These are phyloP conservation scores for Armadillidium nasatum DNA, from an alignment of 1,140 invertebrate species.

Conservation along the genomic window DNA sequence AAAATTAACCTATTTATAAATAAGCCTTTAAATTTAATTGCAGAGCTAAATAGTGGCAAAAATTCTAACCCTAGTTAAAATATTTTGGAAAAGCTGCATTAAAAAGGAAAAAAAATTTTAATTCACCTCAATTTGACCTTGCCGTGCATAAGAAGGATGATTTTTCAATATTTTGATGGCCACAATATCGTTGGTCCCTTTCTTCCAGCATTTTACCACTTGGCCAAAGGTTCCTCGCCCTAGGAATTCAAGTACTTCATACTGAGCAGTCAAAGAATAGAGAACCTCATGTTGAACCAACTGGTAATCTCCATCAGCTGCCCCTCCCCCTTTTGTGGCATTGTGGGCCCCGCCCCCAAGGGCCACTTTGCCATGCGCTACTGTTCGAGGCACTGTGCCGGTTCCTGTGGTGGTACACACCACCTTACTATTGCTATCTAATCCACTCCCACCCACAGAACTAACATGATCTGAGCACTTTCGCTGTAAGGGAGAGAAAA, in stretches of 20 bases:
- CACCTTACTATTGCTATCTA: slow-evolving; percentile 38
- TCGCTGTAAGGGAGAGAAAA: too few relatives aligned
- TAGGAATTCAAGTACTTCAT: slow-evolving; percentile 97
- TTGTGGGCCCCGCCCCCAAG: slow-evolving; percentile 46
- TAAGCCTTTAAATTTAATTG: too few relatives aligned
- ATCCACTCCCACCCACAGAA: slow-evolving; percentile 33
- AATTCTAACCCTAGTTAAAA: too few relatives aligned
- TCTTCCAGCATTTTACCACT: slow-evolving; percentile 98
- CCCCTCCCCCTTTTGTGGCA: slow-evolving; percentile 59
- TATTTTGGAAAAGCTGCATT: too few relatives aligned
- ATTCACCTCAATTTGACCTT: slow-evolving; percentile 96
- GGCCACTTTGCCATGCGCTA: slow-evolving; percentile 68
- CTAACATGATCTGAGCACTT: slow-evolving; percentile 43
- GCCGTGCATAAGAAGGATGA: slow-evolving; percentile 98
- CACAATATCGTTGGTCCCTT: slow-evolving; percentile 98
- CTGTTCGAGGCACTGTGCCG: slow-evolving; percentile 59
- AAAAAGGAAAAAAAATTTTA: neutral
- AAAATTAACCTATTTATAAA: too few relatives aligned
- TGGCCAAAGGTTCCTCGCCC: slow-evolving; percentile 98
- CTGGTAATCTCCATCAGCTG: slow-evolving; percentile 90
- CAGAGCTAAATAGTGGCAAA: too few relatives aligned
- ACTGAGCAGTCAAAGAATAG: slow-evolving; percentile 80
- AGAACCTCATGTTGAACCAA: slow-evolving; percentile 97
- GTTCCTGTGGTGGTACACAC: slow-evolving; percentile 34
- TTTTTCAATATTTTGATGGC: slow-evolving; percentile 99